Base-by-base conservation (phyloP, 2,113 vertebrate species). In the Vombatus ursinus region DNA sequence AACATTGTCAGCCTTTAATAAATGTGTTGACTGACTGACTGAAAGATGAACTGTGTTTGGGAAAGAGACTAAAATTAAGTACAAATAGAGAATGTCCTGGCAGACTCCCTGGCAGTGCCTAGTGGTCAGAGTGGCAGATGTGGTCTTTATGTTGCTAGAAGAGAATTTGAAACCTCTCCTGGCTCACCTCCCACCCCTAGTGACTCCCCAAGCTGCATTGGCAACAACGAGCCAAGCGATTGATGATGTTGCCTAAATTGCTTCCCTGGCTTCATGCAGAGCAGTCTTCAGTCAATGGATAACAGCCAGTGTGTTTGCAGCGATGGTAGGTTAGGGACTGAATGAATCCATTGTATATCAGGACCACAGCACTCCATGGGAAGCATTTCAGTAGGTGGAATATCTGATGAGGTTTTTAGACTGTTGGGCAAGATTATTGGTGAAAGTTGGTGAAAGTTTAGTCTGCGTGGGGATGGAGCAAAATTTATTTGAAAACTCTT, bases 101-200 rank as follows among this genome's bases (percentile, higher is more conserved):
- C 96, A 37, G 19, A 89, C 52, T 96, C 50, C 0, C 92, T 98
- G 96, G 93, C 94, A 91, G 2, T 23, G 26, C 94, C 97, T 93
- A 31, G 77, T 53, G 96, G 54, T 50, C 97, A 98, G 97, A 94
- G 31, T 54, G 97, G 91, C 96, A 96, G 96, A 95, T 97, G 95
- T 96, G 94, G 52, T 97, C 96, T 98, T 96, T 98, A 95, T 97
- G 95, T 95, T 53, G 54, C 96, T 94, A 97, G 25, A 50, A 94
- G 91, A 96, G 92, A 77, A 97, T 98, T 94, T 98, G 92, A 96
- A 98, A 89, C 52, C 9, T 97, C 97, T 96, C 90, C 91, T 97
- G 84, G 94, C 97, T 97, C 54, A 94, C 91, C 90, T 98, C 52
- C 92, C 91, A 94, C 91, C 52, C 68, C 19, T 92, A 31, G 7